A percentile compares a stretch with the other conserved stretches of the same genome.
phyloP scores from a whole-genome alignment of 2,888 invertebrate genomes.

The Platypus cylindrus region DNA sequence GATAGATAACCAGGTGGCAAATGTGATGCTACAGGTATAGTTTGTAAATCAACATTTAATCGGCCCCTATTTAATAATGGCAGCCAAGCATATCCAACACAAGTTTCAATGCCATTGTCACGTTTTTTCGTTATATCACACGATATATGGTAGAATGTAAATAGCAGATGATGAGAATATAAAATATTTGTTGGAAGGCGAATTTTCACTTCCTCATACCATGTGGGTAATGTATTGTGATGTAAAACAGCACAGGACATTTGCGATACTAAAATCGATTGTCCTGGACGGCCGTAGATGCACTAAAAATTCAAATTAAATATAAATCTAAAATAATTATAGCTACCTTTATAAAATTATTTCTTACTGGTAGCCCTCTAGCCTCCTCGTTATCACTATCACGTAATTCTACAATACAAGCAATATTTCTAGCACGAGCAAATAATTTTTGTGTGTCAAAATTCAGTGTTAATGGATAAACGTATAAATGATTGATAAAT shows the following conservation, averaged over 20 bases:
- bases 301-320: constrained; percentile 39
- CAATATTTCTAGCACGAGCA: constrained; percentile 86
- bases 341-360: constrained; percentile 1
- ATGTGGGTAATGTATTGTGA: constrained; percentile 78
- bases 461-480: constrained; percentile 75
- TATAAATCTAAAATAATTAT: background rate
- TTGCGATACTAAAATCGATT: constrained; percentile 50
- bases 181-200: constrained; percentile 76
- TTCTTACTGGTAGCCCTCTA: constrained; percentile 57
- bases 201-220: constrained; percentile 91
- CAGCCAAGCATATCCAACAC: constrained; percentile 91
- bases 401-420: constrained; percentile 77
- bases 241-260: constrained; percentile 72
- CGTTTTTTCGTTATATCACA: constrained; percentile 72
- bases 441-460: constrained; percentile 89
- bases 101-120: constrained; percentile 63
- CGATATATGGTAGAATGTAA: constrained; percentile 92
- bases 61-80: constrained; percentile 77
- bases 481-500: constrained; percentile 82
- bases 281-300: constrained; percentile 61
- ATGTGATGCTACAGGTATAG: constrained; percentile 75
- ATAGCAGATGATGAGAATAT: constrained; percentile 79
- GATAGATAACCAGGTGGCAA: constrained; percentile 82
- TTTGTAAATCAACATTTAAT: constrained; percentile 69
- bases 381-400: constrained; percentile 67